Percentiles rank a stretch among this genome's conserved stretches.
These are phyloP conservation scores for Andrena minutula DNA, from an alignment of 2,888 invertebrate species.

Conservation along the genomic window DNA sequence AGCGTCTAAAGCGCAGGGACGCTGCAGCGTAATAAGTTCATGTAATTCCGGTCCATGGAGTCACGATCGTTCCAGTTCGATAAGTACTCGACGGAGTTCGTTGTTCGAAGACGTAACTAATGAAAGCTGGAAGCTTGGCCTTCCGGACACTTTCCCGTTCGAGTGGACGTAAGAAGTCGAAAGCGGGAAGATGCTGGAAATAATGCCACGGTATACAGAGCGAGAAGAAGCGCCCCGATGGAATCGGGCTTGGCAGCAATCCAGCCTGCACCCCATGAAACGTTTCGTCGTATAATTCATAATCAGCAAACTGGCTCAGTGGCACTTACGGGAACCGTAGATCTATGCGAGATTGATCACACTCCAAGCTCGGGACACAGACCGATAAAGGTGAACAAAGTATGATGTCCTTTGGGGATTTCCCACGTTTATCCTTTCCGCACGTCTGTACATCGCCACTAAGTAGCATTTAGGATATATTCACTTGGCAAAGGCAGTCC, in stretches of 20 bases:
- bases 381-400: neutral
- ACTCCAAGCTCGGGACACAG: neutral
- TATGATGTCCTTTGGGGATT: too few relatives aligned
- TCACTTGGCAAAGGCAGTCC: too few relatives aligned
- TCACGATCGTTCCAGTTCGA: constrained; percentile 63
- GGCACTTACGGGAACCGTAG: neutral
- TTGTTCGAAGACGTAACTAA: constrained; percentile 68
- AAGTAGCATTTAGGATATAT: too few relatives aligned
- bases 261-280: constrained; percentile 72
- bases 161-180: constrained; percentile 57
- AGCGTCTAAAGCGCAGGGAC: neutral
- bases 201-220: constrained; percentile 43
- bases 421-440: too few relatives aligned
- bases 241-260: constrained; percentile 71
- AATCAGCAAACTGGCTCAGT: constrained; percentile 33
- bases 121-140: constrained; percentile 64
- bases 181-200: constrained; percentile 49
- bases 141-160: constrained; percentile 66
- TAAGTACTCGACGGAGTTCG: constrained; percentile 58
- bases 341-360: neutral
- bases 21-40: constrained; percentile 45
- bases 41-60: constrained; percentile 57
- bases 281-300: constrained; percentile 56
- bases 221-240: constrained; percentile 9
- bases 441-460: too few relatives aligned